phyloP scores from a whole-genome alignment of 2,797 vertebrate species.

The Sebastes steindachneri region DNA sequence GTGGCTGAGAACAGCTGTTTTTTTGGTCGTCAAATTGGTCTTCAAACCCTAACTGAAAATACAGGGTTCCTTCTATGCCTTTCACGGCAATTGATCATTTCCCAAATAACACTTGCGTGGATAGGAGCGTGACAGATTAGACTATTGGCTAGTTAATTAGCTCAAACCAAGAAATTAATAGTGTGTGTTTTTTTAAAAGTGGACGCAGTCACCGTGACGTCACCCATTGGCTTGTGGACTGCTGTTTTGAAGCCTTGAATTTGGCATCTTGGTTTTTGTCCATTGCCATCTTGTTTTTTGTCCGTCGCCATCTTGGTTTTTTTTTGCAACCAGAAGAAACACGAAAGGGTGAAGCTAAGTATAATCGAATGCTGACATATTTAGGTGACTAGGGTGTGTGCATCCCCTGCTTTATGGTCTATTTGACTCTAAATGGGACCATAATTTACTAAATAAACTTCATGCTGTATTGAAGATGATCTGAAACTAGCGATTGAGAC shows the following conservation, averaged over 20 bases:
- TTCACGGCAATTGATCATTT: background rate
- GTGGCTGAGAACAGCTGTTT: background rate
- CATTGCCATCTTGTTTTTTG: background rate
- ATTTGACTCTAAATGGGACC: too few relatives aligned
- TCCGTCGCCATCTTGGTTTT: too few relatives aligned
- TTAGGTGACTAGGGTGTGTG: too few relatives aligned
- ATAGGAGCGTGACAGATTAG: background rate
- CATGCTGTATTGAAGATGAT: too few relatives aligned
- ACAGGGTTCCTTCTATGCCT: background rate
- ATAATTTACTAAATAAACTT: too few relatives aligned
- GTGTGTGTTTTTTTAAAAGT: background rate
- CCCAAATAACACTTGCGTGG: background rate
- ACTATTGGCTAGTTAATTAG: background rate
- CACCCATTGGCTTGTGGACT: background rate
- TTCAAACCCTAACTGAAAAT: background rate
- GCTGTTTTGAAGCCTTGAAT: background rate
- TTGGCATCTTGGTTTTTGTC: background rate
- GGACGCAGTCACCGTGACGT: background rate
- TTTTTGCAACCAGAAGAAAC: too few relatives aligned
- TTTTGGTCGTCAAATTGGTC: background rate
- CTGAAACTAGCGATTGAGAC: too few relatives aligned
- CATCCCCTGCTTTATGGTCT: too few relatives aligned
- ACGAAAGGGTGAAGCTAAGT: too few relatives aligned
- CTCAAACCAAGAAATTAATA: background rate
- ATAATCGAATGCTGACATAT: too few relatives aligned